Percentiles rank a stretch among this genome's conserved stretches.
Conservation (phyloP, 1,140 invertebrate genomes). For the Vollenhovia emeryi region DNA sequence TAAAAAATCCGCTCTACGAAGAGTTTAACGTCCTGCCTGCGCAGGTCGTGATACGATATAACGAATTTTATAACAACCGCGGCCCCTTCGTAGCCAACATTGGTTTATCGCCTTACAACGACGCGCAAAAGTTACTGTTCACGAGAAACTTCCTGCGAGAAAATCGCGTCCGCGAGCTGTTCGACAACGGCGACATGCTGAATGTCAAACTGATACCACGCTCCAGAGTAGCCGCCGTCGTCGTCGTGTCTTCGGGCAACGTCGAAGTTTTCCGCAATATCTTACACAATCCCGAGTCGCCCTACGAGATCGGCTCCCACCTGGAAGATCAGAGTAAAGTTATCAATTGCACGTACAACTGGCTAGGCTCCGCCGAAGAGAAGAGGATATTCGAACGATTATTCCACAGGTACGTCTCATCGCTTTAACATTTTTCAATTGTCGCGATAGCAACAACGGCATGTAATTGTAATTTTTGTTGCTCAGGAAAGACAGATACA, state of each 20-base stretch:
- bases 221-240: conserved; percentile 94
- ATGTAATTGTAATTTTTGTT: conserved; percentile 27
- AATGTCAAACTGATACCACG: conserved; percentile 91
- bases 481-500: conserved; percentile 94
- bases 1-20: conserved; percentile 92
- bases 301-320: conserved; percentile 98
- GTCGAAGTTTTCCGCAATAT: conserved; percentile 96
- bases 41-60: conserved; percentile 93
- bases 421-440: conserved; percentile 1
- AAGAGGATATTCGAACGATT: conserved; percentile 92
- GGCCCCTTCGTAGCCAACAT: conserved; percentile 95
- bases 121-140: conserved; percentile 92
- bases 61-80: conserved; percentile 94
- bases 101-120: conserved; percentile 94
- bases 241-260: conserved; percentile 96
- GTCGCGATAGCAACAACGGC: neutral
- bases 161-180: conserved; percentile 96
- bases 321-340: conserved; percentile 96
- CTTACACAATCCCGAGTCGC: conserved; percentile 95
- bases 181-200: conserved; percentile 88
- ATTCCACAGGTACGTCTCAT: conserved; percentile 89
- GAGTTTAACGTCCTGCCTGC: conserved; percentile 90
- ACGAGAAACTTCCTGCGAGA: conserved; percentile 95
- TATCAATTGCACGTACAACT: conserved; percentile 98
- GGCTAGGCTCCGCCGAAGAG: conserved; percentile 94